phyloP scores from a whole-genome alignment of 37 sponge, comb jelly and placozoan genomes.

The Hormiphora californensis region DNA sequence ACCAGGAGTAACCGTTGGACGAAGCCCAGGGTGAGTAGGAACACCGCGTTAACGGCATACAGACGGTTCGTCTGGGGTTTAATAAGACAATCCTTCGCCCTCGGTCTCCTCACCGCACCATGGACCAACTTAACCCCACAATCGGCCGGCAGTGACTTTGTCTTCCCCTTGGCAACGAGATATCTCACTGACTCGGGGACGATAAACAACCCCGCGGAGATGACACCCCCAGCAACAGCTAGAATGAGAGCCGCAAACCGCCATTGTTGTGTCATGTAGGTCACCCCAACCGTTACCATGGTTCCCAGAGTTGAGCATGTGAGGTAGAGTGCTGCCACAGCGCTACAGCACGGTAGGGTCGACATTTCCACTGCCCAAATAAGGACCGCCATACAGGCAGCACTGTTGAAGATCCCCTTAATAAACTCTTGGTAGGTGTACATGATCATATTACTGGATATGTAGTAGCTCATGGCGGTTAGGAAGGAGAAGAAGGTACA shows the following conservation, averaged over 20 bases:
- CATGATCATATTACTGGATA: neutral
- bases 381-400: neutral
- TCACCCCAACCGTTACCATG: neutral
- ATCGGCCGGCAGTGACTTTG: neutral
- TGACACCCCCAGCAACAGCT: neutral
- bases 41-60: neutral
- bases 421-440: conserved; percentile 11
- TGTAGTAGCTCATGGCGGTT: neutral
- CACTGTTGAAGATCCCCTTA: neutral
- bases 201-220: neutral
- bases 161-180: neutral
- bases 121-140: neutral
- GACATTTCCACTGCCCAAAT: neutral
- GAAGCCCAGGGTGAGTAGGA: neutral
- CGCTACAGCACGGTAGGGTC: neutral
- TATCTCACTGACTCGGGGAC: neutral
- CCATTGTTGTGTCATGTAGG: neutral
- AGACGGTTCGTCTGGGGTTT: neutral
- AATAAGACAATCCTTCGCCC: neutral
- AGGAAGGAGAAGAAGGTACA: neutral
- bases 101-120: neutral
- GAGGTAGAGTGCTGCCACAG: neutral
- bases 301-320: neutral
- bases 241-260: neutral
- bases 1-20: neutral